Percentiles rank a stretch among this genome's conserved stretches.
These are phyloP conservation scores for Australoheros facetus DNA, from an alignment of 2,797 vertebrate species.

Conservation along the genomic window DNA sequence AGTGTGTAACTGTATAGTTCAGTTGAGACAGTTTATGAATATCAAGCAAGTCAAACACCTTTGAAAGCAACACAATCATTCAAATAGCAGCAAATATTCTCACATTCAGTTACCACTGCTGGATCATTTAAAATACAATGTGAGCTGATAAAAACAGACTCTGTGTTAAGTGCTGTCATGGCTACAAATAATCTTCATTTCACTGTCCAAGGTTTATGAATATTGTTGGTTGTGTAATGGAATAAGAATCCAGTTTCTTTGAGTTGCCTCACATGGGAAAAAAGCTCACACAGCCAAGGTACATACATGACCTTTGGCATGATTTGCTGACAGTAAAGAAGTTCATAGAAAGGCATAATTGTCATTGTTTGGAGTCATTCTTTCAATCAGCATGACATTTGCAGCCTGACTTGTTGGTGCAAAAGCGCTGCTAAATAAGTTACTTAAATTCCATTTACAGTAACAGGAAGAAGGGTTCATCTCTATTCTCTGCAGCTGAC, in stretches of 20 bases:
- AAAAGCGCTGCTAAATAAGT: constrained; percentile 3
- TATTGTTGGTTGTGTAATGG: background rate
- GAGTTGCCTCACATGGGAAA: background rate
- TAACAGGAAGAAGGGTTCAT: constrained; percentile 7
- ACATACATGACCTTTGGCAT: constrained; percentile 13
- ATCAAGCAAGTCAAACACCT: background rate
- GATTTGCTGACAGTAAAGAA: constrained; percentile 19
- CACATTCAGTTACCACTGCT: background rate
- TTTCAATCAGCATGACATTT: constrained; percentile 49
- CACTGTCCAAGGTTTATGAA: background rate
- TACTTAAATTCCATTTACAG: constrained; percentile 6
- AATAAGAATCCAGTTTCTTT: background rate
- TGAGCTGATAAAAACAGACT: background rate
- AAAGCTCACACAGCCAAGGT: background rate
- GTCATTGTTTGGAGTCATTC: constrained; percentile 28
- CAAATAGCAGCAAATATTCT: background rate
- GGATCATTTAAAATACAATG: constrained; percentile 6
- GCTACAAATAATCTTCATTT: background rate
- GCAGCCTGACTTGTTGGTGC: constrained; percentile 42
- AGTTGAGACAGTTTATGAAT: background rate
- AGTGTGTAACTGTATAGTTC: background rate
- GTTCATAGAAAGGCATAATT: constrained; percentile 24
- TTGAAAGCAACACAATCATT: background rate
- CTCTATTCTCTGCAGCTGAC: background rate
- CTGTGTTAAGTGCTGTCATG: background rate